Base-by-base conservation (phyloP, 2,888 invertebrate genomes). In the Halictus ligatus region DNA sequence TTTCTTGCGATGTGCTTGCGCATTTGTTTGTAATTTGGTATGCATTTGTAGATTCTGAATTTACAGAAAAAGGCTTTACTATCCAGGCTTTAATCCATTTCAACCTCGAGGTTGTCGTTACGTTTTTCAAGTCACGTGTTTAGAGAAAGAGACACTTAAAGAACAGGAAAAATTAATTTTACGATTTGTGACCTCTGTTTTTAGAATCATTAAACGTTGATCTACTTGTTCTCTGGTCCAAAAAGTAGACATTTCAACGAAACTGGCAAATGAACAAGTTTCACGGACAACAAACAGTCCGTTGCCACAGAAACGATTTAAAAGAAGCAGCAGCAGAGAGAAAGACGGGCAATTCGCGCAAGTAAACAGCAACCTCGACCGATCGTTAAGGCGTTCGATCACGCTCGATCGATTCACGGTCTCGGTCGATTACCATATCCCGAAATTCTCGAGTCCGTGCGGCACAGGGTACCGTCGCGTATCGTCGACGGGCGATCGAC, bases 401-500 rank as follows among this genome's bases (percentile, higher is more conserved):
- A 72, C 75, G 60, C 60, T 60, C 48, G 35, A 78, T 78, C 84
- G 50, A n/a, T 46, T 58, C 69, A 46, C 72, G 69, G 7, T 35
- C n/a, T 35, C 50, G 29, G 60, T 21, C 58, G 86, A 86, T 86
- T 86, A 85, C 81, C 85, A 83, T 86, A 84, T 85, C 85, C 85
- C 76, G 72, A 78, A 78, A 85, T 85, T 83, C 83, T 77, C 35
- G 67, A 54, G 60, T 29, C 54, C 7, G 29, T 29, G 29, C 18
- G 18, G 64, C 29, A 29, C 43, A 64, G n/a, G 71, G 64, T 25
- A 54, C 58, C 58, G n/a, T 60, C 58, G 80, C 69, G 83, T 88
- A 88, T 86, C 84, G 79, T 48, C n/a, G 64, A 58, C 75, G 77
- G 50, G 79, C 54, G 85, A 86, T 89, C 89, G 79, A 73, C 48